Evolutionary conservation across 2,888 invertebrate species (phyloP), one percentile per base, ranked within the genome.

Genomic region (Xestia xanthographa): DNA sequence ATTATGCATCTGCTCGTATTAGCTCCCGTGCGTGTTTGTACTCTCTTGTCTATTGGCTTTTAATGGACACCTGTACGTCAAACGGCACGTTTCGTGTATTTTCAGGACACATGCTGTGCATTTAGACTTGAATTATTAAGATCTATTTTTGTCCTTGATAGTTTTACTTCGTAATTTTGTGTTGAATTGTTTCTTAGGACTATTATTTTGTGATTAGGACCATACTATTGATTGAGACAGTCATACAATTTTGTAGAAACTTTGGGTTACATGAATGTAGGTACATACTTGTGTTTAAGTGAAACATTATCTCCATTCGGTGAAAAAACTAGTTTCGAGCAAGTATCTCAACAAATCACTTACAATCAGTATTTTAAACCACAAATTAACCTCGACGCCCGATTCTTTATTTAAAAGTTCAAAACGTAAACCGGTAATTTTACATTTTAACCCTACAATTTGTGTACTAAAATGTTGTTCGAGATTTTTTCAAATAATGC

Each of bases 1-100:
- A 82, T 72, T 71, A 75, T 74, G 79, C 87, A 87, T 87, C 87
- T 87, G 87, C 86, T 75, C 53, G 67, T 63, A 67, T 70, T 67
- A 69, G 75, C 63, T 79, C 14, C 75, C 58, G 68, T 73, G 66
- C 75, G 68, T 77, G 75, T 75, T 62, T 71, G 69, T 67, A 34
- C 60, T 72, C 29, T 65, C 34, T 38, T 71, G 65, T 71, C 72
- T 79, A 62, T 80, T 66, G 74, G 58, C 58, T 56, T 50, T 43
- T 58, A 72, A 78, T 68, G 63, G 63, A 38, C 86, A 86, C 82
- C 84, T 84, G 86, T 79, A 79, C 66, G 66, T 77, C 74, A 75
- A 74, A 74, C 70, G 69, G 38, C n/a, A 66, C 38, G 72, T 77
- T 78, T 76, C 41, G 60, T 70, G 34, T 53, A 56, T 63, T 67